These are phyloP conservation scores for Crypturellus tataupa DNA, from an alignment of 2,797 vertebrate species.

Conservation along the genomic window DNA sequence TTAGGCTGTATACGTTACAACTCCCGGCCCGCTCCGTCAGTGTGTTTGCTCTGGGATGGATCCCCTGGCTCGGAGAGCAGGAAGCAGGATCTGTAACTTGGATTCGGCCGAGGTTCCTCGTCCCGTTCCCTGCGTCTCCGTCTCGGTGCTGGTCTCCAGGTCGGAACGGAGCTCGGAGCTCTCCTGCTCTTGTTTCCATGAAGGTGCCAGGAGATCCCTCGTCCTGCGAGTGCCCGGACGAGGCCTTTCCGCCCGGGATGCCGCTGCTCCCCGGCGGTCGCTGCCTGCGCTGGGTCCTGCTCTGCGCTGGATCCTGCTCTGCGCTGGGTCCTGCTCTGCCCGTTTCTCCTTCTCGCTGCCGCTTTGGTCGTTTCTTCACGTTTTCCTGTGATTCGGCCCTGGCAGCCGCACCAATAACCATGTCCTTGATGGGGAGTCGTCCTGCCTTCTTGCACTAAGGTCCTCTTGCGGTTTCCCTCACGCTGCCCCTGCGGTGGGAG, in stretches of 20 bases:
- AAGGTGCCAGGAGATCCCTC: slow-evolving; percentile 38
- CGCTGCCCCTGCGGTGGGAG: background rate
- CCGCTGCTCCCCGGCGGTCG: too few species aligned
- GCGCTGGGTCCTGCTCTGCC: rapidly evolving
- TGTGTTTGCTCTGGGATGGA: background rate
- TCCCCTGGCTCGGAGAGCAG: background rate
- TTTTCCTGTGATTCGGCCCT: rapidly evolving
- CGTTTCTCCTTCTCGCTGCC: rapidly evolving
- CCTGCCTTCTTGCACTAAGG: background rate
- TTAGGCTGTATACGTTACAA: background rate
- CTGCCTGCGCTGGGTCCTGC: background rate
- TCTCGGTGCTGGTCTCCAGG: rapidly evolving
- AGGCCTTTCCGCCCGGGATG: background rate
- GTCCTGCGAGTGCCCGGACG: slow-evolving; percentile 25
- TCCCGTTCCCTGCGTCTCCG: background rate
- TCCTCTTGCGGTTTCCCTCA: background rate
- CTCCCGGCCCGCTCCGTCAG: background rate
- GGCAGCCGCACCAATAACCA: background rate
- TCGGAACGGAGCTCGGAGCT: background rate
- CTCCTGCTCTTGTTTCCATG: slow-evolving; percentile 24
- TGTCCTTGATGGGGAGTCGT: background rate
- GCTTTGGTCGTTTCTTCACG: background rate
- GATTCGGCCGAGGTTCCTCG: rapidly evolving
- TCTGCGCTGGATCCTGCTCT: too few species aligned
- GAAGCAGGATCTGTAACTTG: background rate